Percentiles rank a stretch among this genome's conserved stretches.
Evolutionary conservation across 2,888 invertebrate genomes (phyloP).

Genomic region (Oeneis ivallda): DNA sequence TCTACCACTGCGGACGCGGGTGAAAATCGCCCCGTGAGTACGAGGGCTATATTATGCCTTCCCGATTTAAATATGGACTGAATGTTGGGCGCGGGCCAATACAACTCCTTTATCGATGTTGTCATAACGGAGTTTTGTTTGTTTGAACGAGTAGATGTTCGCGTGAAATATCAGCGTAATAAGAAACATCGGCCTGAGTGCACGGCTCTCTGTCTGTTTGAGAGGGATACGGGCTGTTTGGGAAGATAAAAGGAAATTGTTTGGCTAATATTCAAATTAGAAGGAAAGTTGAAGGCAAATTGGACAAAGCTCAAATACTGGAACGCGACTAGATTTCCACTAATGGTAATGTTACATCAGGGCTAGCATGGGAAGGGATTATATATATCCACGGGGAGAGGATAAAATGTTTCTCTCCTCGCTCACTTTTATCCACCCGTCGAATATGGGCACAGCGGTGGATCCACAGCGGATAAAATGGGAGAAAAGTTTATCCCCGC

Average conservation of each 20-base stretch:
- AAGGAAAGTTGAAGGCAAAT: not conserved
- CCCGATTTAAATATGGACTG: conserved; percentile 31
- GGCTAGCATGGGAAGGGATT: too few relatives aligned
- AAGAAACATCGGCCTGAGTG: conserved; percentile 17
- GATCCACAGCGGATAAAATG: too few relatives aligned
- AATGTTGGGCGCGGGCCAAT: conserved; percentile 30
- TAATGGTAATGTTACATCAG: not conserved
- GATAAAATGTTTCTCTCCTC: too few relatives aligned
- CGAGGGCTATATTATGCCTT: too few relatives aligned
- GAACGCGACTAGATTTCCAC: not conserved
- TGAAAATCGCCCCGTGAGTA: too few relatives aligned
- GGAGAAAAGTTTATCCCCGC: too few relatives aligned
- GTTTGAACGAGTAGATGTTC: conserved; percentile 22
- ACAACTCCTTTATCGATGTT: conserved; percentile 32
- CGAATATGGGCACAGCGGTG: too few relatives aligned
- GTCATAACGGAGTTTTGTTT: conserved; percentile 28
- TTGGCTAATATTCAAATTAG: conserved; percentile 11
- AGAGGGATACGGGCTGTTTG: conserved; percentile 11
- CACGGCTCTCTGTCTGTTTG: not conserved
- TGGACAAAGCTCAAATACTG: not conserved
- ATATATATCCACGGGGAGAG: too few relatives aligned
- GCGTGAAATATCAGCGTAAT: conserved; percentile 28
- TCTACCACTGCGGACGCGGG: too few relatives aligned
- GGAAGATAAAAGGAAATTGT: conserved; percentile 19
- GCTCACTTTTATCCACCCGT: too few relatives aligned